Evolutionary conservation across 2,113 vertebrate species (phyloP).

Genomic region (Puffinus mauretanicus): DNA sequence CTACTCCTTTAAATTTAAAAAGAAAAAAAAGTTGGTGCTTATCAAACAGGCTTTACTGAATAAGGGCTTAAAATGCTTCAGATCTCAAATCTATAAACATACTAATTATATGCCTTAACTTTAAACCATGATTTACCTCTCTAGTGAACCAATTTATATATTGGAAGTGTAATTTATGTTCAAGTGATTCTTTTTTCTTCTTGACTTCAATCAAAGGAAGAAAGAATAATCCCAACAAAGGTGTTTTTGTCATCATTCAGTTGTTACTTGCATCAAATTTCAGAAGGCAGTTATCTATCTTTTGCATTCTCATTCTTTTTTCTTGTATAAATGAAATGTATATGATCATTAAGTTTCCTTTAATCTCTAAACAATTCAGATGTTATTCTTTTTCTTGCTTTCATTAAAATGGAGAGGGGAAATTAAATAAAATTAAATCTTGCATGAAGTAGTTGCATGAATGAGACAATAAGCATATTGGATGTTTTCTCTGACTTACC

Average conservation of each 20-base stretch:
- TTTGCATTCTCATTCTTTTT: neutral
- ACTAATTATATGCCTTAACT: neutral
- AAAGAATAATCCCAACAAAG: neutral
- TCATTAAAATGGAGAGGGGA: neutral
- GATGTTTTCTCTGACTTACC: neutral
- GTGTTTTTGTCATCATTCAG: neutral
- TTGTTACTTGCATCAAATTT: neutral
- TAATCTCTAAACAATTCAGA: neutral
- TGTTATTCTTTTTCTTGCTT: neutral
- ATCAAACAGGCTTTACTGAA: neutral
- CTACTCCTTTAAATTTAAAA: neutral
- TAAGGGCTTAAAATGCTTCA: neutral
- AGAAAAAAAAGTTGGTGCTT: neutral
- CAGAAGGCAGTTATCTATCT: neutral
- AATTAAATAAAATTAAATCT: neutral
- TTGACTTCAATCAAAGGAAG: neutral
- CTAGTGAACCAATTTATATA: neutral
- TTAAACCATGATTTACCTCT: neutral
- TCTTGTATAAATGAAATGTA: neutral
- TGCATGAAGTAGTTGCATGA: neutral
- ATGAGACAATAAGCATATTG: neutral
- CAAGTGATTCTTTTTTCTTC: rapidly evolving
- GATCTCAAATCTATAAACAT: neutral
- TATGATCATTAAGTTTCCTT: neutral
- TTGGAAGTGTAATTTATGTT: neutral